Base-by-base conservation (phyloP, 2,113 vertebrate genomes). In the Spea multiplicata region DNA sequence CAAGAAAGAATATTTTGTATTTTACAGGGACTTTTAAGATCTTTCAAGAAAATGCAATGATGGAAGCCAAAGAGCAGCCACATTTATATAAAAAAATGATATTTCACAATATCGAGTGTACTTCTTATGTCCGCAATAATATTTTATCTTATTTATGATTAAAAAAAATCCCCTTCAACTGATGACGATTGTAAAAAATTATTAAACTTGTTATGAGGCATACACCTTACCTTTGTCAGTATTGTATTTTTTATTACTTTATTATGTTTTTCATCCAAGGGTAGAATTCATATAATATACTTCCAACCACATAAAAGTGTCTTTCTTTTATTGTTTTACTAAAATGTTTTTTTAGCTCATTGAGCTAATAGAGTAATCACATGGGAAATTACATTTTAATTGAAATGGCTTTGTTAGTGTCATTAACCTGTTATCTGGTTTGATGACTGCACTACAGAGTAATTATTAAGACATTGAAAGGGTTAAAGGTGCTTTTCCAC, bases 61-160 rank as follows among this genome's bases (percentile, higher is more conserved):
- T 84, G 86, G 85, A 44, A 61, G 55, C 55, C 81, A 76, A 84
- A 82, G 49, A 80, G 73, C 70, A 83, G 82, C 79, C 74, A 83
- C 82, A 78, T 30, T 30, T 30, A 30, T 30, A 30, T 30, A 30
- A 30, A 2, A 30, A 30, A 30, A 30, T 30, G 30, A 30, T 30
- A 30, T 30, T 30, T 30, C 30, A 30, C 30, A 30, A 30, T 30
- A 30, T 30, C 30, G 30, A 30, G 30, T 30, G 30, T 30, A 30
- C 30, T 30, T 30, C 30, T 30, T 30, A 30, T 2, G 2, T 30
- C 30, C 30, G 30, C 30, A 30, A 30, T 30, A 30, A 30, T 30
- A 30, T 30, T 30, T 30, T 30, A 30, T 30, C 30, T 30, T 30
- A 30, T 30, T 30, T 30, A 30, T 30, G 30, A 30, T 30, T 30